Conservation (phyloP, 2,888 invertebrate species). For the Callimorpha dominula region DNA sequence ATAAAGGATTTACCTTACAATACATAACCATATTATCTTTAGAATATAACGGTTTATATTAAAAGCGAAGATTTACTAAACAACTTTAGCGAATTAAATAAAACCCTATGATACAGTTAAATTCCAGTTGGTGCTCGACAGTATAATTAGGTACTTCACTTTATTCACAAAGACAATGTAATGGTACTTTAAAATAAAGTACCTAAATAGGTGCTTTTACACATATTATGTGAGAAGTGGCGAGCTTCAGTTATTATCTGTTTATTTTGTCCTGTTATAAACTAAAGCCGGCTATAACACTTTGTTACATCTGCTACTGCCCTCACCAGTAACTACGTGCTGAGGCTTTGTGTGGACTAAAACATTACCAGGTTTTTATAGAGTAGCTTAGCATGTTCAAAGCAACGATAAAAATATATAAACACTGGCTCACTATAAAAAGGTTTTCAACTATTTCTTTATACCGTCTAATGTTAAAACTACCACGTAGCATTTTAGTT, state of each 20-base stretch:
- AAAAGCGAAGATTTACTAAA: slow-evolving; percentile 38
- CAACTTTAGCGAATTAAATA: slow-evolving; percentile 34
- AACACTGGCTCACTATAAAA: slow-evolving; percentile 6
- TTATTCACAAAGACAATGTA: slow-evolving; percentile 28
- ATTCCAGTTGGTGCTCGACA: slow-evolving; percentile 25
- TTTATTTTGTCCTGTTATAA: slow-evolving; percentile 43
- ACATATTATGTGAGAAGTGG: slow-evolving; percentile 30
- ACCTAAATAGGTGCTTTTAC: slow-evolving; percentile 15
- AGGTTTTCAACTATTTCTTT: not conserved
- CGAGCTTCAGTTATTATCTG: slow-evolving; percentile 31
- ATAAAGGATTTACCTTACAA: slow-evolving; percentile 40
- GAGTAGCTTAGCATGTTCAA: slow-evolving; percentile 41
- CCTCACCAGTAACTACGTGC: slow-evolving; percentile 27
- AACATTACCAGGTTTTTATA: slow-evolving; percentile 26
- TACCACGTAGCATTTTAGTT: not conserved
- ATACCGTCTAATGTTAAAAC: not conserved
- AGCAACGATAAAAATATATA: slow-evolving; percentile 42
- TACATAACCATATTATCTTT: slow-evolving; percentile 4
- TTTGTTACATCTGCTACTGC: slow-evolving; percentile 45
- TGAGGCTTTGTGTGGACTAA: slow-evolving; percentile 37
- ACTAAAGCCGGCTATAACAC: slow-evolving; percentile 41
- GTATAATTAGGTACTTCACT: slow-evolving; percentile 32
- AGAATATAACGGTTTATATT: slow-evolving; percentile 27
- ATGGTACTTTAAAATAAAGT: slow-evolving; percentile 28
- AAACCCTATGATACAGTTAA: slow-evolving; percentile 36